Base-by-base conservation (phyloP, 2,888 invertebrate species). In the Brachyopa scutellaris region DNA sequence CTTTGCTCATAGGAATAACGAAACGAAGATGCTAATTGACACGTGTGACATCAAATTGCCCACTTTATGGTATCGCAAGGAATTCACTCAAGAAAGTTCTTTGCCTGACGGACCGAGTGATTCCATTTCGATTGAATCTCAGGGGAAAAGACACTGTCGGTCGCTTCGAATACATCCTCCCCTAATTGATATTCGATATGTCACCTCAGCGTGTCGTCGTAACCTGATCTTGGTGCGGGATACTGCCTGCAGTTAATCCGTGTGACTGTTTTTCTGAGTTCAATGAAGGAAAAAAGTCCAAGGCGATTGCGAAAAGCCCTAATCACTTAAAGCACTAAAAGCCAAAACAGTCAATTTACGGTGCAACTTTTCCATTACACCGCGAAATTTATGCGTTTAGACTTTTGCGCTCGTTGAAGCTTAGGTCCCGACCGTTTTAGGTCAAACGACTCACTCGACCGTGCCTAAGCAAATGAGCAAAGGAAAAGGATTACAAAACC, bases 31-130 rank as follows among this genome's bases (percentile, higher is more conserved):
- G 40, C 42, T 64, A 78, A 72, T 64, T 72, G 64, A 57, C 77
- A 72, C 72, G 49, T 45, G 57, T 64, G 51, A 64, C 77, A 64
- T 36, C 59, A 64, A 59, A 59, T 49, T 23, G 72, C 42, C 70
- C 40, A 57, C 49, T 70, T 64, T 64, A 62, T 36, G 23, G 42
- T 26, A 40, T 6, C 36, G 17, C 36, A 57, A 23, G 38, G 8
- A 26, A 26, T 5, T 15, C 26, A 38, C 40, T 38, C 38, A 38
- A 26, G 23, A 13, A 13, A 40, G 38, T n/a, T 19, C 17, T 17
- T 11, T 17, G 2, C 19, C 26, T 29, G 26, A n/a, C 26, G 9
- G 21, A 1, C 9, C n/a, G 9, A 13, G 21, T 45, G 26, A 26
- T 6, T 26, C 26, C 26, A 26, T n/a, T 5, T 26, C 26, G 26